Evolutionary conservation across 2,888 invertebrate genomes (phyloP).

Genomic region (Heterodera filipjevi): DNA sequence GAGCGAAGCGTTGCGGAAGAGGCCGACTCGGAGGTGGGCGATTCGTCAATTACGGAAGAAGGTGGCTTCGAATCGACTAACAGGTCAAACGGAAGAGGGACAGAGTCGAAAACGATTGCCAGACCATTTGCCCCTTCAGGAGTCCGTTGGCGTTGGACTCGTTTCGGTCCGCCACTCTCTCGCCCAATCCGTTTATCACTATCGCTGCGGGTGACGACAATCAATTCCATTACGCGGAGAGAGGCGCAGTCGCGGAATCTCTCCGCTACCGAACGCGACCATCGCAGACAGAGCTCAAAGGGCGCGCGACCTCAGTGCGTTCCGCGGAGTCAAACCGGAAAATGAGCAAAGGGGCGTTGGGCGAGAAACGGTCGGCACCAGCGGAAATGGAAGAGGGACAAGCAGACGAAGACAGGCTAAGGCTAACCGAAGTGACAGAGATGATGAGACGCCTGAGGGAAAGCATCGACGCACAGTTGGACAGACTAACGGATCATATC

Average conservation of each 20-base stretch:
- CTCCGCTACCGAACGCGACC: neutral
- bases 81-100: too few species aligned
- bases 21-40: conserved; percentile 17
- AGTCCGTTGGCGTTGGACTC: conserved; percentile 1
- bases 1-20: conserved; percentile 24
- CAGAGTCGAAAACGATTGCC: neutral
- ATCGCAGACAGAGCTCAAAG: neutral
- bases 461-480: conserved; percentile 43
- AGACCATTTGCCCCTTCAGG: neutral
- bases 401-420: neutral
- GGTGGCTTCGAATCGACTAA: neutral
- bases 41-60: neutral
- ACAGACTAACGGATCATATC: conserved; percentile 30
- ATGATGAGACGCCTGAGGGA: conserved; percentile 40
- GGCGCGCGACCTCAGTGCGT: conserved; percentile 11
- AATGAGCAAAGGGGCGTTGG: neutral
- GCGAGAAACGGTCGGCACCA: neutral
- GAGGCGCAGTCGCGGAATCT: neutral
- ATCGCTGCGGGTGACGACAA: neutral
- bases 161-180: conserved; percentile 5
- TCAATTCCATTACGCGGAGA: conserved; percentile 18
- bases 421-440: neutral
- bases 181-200: neutral
- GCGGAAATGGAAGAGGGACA: neutral
- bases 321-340: neutral